Evolutionary conservation across 1,140 invertebrate genomes (phyloP).

Genomic region (Ptiloglossa arizonensis): DNA sequence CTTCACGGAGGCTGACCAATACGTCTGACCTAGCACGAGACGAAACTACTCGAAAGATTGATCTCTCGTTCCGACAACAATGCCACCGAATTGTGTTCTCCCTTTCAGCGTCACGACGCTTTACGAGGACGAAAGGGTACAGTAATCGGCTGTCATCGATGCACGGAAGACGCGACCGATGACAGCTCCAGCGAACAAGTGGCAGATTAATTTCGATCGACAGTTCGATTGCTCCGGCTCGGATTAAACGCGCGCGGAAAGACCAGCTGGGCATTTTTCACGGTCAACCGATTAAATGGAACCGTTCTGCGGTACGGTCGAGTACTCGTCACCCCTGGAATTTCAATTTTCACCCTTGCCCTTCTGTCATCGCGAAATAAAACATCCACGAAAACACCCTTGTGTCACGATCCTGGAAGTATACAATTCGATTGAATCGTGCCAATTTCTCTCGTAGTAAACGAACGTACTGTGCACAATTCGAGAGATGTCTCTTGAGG

Average conservation of each 20-base stretch:
- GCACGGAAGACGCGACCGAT: constrained; percentile 30
- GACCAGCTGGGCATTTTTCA: constrained; percentile 51
- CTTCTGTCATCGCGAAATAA: constrained; percentile 1
- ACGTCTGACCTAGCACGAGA: too few relatives aligned
- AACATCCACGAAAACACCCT: background rate
- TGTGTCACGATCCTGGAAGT: too few relatives aligned
- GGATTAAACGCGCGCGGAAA: constrained; percentile 40
- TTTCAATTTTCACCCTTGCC: constrained; percentile 46
- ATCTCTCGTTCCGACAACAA: too few relatives aligned
- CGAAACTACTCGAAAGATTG: too few relatives aligned
- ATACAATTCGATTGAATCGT: too few relatives aligned
- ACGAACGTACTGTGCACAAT: too few relatives aligned
- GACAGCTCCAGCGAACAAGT: constrained; percentile 53
- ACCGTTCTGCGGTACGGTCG: constrained; percentile 34
- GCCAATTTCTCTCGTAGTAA: too few relatives aligned
- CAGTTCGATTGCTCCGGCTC: constrained; percentile 46
- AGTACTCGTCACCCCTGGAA: constrained; percentile 34
- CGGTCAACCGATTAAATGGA: constrained; percentile 47
- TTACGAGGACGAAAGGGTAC: background rate
- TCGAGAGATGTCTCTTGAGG: too few relatives aligned
- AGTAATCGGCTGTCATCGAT: background rate
- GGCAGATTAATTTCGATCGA: constrained; percentile 54
- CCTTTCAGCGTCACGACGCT: background rate
- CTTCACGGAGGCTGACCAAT: too few relatives aligned
- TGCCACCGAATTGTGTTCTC: too few relatives aligned